These are phyloP conservation scores for Acanthosepion pharaonis DNA, from an alignment of 2,888 invertebrate genomes.

Conservation along the genomic window DNA sequence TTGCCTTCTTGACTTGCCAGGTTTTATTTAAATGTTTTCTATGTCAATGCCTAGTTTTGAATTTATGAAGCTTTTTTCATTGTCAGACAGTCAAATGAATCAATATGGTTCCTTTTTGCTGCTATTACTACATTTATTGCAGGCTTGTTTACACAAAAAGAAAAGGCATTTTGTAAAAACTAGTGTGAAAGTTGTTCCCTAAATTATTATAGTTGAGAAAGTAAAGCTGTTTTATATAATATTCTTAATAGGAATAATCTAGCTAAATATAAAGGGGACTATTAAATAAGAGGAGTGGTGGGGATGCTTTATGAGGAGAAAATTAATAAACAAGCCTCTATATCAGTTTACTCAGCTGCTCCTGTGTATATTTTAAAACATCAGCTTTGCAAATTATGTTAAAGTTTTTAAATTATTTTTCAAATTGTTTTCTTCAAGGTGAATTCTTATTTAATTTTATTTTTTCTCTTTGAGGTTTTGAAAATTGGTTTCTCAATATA, in stretches of 20 bases:
- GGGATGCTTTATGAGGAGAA: background rate
- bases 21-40: background rate
- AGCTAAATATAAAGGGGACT: background rate
- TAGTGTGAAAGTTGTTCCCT: background rate
- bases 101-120: background rate
- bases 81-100: background rate
- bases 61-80: background rate
- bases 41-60: background rate
- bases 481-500: constrained; percentile 17
- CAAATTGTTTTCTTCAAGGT: background rate
- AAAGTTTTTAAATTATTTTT: constrained; percentile 16
- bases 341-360: background rate
- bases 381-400: background rate
- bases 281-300: background rate
- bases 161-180: background rate
- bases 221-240: background rate
- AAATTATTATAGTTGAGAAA: background rate
- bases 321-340: background rate
- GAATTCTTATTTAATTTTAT: background rate
- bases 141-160: background rate
- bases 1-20: constrained; percentile 3
- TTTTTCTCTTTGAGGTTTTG: background rate
- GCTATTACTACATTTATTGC: constrained; percentile 18
- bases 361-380: background rate
- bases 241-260: background rate